Conservation (phyloP, 2,888 invertebrate genomes). For the Lordiphosa andalusiaca region DNA sequence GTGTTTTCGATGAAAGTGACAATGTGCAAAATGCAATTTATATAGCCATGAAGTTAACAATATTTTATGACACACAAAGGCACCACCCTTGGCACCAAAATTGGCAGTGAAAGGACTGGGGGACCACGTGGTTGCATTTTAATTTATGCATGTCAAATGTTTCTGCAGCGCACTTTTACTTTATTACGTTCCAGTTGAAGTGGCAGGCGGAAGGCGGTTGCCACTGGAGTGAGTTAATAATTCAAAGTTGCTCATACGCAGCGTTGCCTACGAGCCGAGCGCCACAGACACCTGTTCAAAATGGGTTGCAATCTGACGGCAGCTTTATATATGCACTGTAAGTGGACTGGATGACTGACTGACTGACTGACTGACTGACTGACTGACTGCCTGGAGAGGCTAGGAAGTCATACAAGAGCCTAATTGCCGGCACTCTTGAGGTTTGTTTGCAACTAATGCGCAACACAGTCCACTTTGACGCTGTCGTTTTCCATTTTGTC, state of each 20-base stretch:
- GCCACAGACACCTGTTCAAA: constrained; percentile 24
- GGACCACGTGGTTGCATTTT: constrained; percentile 53
- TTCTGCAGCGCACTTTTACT: constrained; percentile 56
- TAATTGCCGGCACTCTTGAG: constrained; percentile 15
- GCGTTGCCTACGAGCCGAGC: constrained; percentile 33
- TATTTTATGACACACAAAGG: constrained; percentile 15
- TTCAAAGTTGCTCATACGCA: constrained; percentile 76
- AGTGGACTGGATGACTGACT: constrained; percentile 1
- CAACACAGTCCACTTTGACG: not conserved
- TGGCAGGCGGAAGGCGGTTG: constrained; percentile 34
- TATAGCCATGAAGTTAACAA: constrained; percentile 22
- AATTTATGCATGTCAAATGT: constrained; percentile 66
- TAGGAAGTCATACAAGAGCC: constrained; percentile 17
- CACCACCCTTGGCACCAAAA: not conserved
- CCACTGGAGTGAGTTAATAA: constrained; percentile 72
- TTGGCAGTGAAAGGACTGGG: not conserved
- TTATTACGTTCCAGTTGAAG: constrained; percentile 66
- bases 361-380: constrained; percentile 1
- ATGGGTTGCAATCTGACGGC: constrained; percentile 22
- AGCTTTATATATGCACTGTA: not conserved
- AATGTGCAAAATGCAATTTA: constrained; percentile 43
- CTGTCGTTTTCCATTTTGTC: constrained; percentile 5
- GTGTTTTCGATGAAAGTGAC: constrained; percentile 27
- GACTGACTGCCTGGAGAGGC: constrained; percentile 2
- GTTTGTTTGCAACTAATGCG: constrained; percentile 11